Conservation (phyloP, 2,797 vertebrate genomes). For the Hippoglossus hippoglossus region DNA sequence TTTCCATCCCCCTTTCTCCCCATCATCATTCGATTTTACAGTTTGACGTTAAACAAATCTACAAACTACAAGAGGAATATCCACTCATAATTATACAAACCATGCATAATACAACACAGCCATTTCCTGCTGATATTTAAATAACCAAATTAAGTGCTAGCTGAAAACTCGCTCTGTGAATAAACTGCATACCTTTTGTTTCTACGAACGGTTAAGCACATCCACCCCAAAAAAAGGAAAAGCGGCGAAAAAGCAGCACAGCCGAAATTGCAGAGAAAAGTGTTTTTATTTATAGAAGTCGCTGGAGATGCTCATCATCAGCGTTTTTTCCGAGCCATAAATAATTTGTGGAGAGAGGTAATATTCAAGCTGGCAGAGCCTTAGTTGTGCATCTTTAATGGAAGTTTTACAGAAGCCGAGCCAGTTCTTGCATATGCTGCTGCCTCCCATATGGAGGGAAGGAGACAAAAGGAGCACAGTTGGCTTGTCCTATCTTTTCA, state of each 20-base stretch:
- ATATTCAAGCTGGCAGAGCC: constrained; percentile 90
- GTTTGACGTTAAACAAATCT: constrained; percentile 30
- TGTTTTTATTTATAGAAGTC: constrained; percentile 82
- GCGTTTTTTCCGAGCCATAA: constrained; percentile 86
- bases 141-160: constrained; percentile 45
- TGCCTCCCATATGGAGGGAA: constrained; percentile 83
- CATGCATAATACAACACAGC: constrained; percentile 34
- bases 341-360: constrained; percentile 89
- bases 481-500: constrained; percentile 85
- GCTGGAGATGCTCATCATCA: constrained; percentile 83
- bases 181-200: constrained; percentile 65
- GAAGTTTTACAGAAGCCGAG: constrained; percentile 88
- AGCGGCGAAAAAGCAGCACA: constrained; percentile 34
- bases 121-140: constrained; percentile 35
- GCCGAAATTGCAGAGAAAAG: constrained; percentile 77
- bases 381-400: constrained; percentile 92
- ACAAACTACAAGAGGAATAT: constrained; percentile 22
- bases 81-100: constrained; percentile 19
- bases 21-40: constrained; percentile 15
- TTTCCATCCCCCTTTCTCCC: not conserved
- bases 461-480: constrained; percentile 85
- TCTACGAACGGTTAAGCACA: constrained; percentile 45
- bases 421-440: constrained; percentile 87
- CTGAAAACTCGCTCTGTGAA: constrained; percentile 45
- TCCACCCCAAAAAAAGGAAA: constrained; percentile 19